These are phyloP conservation scores for Oophaga sylvatica DNA, from an alignment of 2,797 vertebrate species.

Conservation along the genomic window DNA sequence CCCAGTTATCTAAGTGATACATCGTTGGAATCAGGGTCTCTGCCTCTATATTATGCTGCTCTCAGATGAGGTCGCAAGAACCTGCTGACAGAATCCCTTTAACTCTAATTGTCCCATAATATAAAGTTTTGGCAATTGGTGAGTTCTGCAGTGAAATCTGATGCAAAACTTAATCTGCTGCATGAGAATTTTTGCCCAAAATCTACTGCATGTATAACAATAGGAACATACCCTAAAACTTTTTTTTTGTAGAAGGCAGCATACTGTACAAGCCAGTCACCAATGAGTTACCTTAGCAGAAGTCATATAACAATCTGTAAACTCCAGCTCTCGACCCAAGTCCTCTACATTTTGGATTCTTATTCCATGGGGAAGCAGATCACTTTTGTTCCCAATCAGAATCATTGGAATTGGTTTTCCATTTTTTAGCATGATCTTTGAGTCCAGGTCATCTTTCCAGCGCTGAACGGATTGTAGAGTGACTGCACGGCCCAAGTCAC, in stretches of 20 bases:
- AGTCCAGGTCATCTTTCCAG: constrained; percentile 83
- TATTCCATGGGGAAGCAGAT: constrained; percentile 74
- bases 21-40: too few relatives aligned
- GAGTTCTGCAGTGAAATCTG: too few relatives aligned
- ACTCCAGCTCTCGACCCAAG: constrained; percentile 76
- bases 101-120: too few relatives aligned
- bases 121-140: too few relatives aligned
- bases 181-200: too few relatives aligned
- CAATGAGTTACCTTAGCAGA: constrained; percentile 77
- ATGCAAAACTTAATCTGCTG: too few relatives aligned
- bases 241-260: neutral
- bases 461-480: constrained; percentile 81
- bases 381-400: constrained; percentile 81
- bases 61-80: too few relatives aligned
- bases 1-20: too few relatives aligned
- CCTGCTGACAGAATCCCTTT: too few relatives aligned
- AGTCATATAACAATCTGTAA: constrained; percentile 79
- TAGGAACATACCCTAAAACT: neutral
- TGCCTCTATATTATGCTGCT: too few relatives aligned
- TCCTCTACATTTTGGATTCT: constrained; percentile 77
- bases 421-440: constrained; percentile 77
- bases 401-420: constrained; percentile 77
- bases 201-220: too few relatives aligned
- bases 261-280: neutral
- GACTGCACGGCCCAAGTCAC: constrained; percentile 80